A percentile compares a stretch with the other conserved stretches of the same genome.
phyloP scores from a whole-genome alignment of 2,113 vertebrate species.

The Leptobrachium ailaonicum region DNA sequence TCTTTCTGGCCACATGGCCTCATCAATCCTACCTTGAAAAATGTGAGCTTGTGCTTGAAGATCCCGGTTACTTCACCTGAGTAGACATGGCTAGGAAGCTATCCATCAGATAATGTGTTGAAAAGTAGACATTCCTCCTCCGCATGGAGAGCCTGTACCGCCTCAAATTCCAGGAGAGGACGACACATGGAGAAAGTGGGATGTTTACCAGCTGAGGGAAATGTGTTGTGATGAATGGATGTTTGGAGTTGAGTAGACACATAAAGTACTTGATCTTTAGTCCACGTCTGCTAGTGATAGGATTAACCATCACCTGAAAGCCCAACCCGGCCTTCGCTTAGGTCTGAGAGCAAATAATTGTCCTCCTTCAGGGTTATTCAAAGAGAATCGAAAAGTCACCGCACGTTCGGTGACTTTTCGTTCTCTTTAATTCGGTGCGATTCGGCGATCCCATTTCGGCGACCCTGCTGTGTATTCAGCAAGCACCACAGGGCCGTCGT shows the following conservation, averaged over 20 bases:
- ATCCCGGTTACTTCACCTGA: background rate
- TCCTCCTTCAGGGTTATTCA: no score
- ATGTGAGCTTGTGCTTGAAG: background rate
- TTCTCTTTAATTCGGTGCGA: no score
- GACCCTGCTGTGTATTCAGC: no score
- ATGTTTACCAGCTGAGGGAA: slow-evolving; percentile 19
- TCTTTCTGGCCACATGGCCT: no score
- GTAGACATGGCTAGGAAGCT: slow-evolving; percentile 1
- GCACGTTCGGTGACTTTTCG: no score
- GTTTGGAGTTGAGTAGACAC: slow-evolving; percentile 1
- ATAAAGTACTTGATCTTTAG: slow-evolving; percentile 11
- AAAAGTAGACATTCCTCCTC: slow-evolving; percentile 4
- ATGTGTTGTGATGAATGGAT: slow-evolving; percentile 32
- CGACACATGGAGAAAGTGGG: background rate
- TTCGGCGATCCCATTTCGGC: no score
- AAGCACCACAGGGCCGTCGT: no score
- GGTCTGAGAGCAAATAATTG: no score
- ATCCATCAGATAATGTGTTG: slow-evolving; percentile 19
- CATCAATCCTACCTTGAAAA: background rate
- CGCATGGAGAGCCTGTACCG: background rate
- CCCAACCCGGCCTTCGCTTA: no score
- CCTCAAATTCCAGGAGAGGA: background rate
- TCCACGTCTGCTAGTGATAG: background rate
- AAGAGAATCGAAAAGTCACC: no score
- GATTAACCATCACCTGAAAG: background rate